phyloP scores from a whole-genome alignment of 2,797 vertebrate species.

The Arnoldichthys spilopterus region DNA sequence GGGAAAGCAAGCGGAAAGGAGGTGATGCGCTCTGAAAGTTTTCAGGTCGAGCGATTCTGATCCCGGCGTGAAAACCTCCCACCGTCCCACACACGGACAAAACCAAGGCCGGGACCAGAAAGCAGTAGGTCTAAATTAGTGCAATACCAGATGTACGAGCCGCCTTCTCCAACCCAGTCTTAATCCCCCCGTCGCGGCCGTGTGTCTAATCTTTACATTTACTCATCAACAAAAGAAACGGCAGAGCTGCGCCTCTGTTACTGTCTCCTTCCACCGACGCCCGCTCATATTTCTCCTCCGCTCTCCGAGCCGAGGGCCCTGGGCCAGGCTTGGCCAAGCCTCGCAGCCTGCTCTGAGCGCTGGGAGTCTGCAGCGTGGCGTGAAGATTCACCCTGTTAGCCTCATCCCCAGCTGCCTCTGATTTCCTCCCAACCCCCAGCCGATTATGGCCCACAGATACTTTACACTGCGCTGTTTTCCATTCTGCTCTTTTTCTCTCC shows the following conservation, averaged over 20 bases:
- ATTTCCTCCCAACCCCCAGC: conserved; percentile 68
- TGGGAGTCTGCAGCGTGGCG: conserved; percentile 8
- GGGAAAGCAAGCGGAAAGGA: not conserved
- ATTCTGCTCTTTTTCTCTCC: conserved; percentile 42
- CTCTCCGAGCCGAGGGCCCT: not conserved
- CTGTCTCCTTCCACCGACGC: not conserved
- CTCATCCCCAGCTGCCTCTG: conserved; percentile 69
- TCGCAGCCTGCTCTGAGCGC: conserved; percentile 4
- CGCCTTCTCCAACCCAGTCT: no score
- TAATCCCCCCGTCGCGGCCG: not conserved
- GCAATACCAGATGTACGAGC: not conserved
- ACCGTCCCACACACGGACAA: not conserved
- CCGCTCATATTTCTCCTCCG: conserved; percentile 12
- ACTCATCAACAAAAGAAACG: not conserved
- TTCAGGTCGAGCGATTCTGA: not conserved
- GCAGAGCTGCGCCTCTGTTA: not conserved
- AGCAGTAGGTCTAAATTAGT: not conserved
- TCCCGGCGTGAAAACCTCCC: not conserved
- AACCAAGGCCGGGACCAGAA: not conserved
- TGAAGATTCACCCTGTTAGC: conserved; percentile 53
- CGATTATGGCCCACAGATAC: conserved; percentile 69
- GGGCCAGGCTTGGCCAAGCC: not conserved
- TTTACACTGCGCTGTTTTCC: conserved; percentile 66
- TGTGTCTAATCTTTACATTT: conserved; percentile 7
- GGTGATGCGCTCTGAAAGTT: not conserved